Percentiles rank a stretch among this genome's conserved stretches.
Conservation (phyloP, 2,888 invertebrate species). For the Hipparchia sbordonii region DNA sequence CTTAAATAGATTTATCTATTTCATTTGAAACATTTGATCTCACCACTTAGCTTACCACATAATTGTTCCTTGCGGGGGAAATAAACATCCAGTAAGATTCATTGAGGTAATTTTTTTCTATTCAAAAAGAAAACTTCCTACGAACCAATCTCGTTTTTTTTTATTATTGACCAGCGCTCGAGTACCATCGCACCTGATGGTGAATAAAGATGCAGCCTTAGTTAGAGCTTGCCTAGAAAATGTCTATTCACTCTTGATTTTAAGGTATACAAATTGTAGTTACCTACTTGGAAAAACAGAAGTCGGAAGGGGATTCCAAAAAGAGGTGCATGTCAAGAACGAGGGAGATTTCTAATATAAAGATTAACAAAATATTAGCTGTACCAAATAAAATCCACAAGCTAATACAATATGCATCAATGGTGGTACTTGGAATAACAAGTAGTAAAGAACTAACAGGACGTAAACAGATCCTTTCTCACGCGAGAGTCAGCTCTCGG, state of each 20-base stretch:
- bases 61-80: slow-evolving; percentile 45
- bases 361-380: not conserved
- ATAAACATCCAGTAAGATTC: slow-evolving; percentile 5
- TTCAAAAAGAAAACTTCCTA: too few relatives aligned
- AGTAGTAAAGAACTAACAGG: slow-evolving; percentile 16
- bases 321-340: too few relatives aligned
- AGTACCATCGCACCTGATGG: too few relatives aligned
- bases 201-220: too few relatives aligned
- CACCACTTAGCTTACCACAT: slow-evolving; percentile 75
- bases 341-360: too few relatives aligned
- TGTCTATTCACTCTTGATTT: too few relatives aligned
- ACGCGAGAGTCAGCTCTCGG: slow-evolving; percentile 13
- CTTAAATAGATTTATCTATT: slow-evolving; percentile 70
- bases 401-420: not conserved
- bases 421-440: slow-evolving; percentile 2
- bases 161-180: too few relatives aligned
- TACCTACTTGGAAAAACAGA: too few relatives aligned
- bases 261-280: too few relatives aligned
- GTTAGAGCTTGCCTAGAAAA: too few relatives aligned
- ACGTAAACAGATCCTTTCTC: slow-evolving; percentile 21
- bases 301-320: too few relatives aligned
- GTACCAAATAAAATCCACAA: not conserved
- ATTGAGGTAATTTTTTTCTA: not conserved
- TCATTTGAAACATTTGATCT: slow-evolving; percentile 60
- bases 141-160: not conserved